These are phyloP conservation scores for Coptodon rendalli DNA, from an alignment of 2,113 vertebrate genomes.

Conservation along the genomic window DNA sequence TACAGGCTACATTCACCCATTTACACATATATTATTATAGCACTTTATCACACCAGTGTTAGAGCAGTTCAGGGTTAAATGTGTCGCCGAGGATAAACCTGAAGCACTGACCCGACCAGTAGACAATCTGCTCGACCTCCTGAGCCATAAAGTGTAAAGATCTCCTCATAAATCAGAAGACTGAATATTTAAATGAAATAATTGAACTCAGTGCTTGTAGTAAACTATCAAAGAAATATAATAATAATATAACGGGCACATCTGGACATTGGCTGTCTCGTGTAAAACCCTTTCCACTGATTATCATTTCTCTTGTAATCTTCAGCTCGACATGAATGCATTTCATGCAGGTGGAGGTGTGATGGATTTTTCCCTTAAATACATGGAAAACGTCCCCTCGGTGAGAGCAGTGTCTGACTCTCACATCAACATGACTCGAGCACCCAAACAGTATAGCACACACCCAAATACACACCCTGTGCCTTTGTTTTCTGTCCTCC, in stretches of 20 bases:
- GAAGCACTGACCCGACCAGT: neutral
- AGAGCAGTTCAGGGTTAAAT: neutral
- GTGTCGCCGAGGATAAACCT: neutral
- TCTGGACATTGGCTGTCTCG: neutral
- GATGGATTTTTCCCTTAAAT: neutral
- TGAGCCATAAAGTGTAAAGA: neutral
- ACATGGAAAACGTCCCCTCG: neutral
- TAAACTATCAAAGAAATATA: neutral
- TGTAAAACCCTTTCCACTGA: neutral
- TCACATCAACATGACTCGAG: neutral
- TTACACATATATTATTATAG: neutral
- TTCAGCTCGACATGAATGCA: neutral
- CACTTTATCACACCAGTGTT: neutral
- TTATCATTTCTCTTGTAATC: accelerated
- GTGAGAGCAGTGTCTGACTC: neutral
- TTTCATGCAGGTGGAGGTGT: neutral
- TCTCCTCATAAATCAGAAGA: neutral
- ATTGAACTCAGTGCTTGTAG: neutral
- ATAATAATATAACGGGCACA: neutral
- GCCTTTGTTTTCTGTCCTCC: neutral
- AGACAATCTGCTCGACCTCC: neutral
- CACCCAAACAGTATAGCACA: neutral
- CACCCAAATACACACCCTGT: neutral
- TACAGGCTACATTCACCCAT: neutral
- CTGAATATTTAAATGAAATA: neutral